phyloP scores from a whole-genome alignment of 1,140 invertebrate species.

The Diorhabda elongata region DNA sequence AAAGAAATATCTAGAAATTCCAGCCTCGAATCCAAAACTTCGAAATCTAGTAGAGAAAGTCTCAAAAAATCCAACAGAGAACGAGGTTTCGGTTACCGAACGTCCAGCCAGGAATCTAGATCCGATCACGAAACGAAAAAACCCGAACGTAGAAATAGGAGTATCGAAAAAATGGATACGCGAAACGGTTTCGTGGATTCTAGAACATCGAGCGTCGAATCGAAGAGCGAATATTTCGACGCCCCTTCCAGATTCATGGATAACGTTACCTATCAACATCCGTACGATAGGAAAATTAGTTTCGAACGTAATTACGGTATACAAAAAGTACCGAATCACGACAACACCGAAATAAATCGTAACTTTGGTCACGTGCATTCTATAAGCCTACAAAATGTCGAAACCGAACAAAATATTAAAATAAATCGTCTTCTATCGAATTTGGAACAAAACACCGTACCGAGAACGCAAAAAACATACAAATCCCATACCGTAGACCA shows the following conservation, averaged over 20 bases:
- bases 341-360: slow-evolving; percentile 16
- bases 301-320: slow-evolving; percentile 56
- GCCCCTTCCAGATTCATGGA: slow-evolving; percentile 33
- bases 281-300: slow-evolving; percentile 44
- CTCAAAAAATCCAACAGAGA: slow-evolving; percentile 53
- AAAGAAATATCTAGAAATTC: slow-evolving; percentile 60
- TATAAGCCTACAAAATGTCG: slow-evolving; percentile 62
- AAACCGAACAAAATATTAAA: slow-evolving; percentile 58
- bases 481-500: slow-evolving; percentile 9
- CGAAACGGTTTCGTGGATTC: slow-evolving; percentile 45
- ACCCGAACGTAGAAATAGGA: slow-evolving; percentile 32
- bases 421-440: slow-evolving; percentile 37
- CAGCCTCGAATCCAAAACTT: slow-evolving; percentile 62
- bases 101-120: slow-evolving; percentile 62
- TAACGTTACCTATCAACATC: slow-evolving; percentile 33
- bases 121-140: slow-evolving; percentile 58
- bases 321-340: slow-evolving; percentile 50
- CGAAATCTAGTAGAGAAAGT: slow-evolving; percentile 60
- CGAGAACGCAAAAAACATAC: slow-evolving; percentile 34
- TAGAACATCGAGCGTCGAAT: slow-evolving; percentile 51
- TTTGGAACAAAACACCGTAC: slow-evolving; percentile 42
- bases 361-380: slow-evolving; percentile 54
- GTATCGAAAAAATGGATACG: slow-evolving; percentile 29
- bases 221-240: slow-evolving; percentile 53
- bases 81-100: slow-evolving; percentile 50